phyloP scores from a whole-genome alignment of 1,140 invertebrate species.

The Phocides pigmalion region DNA sequence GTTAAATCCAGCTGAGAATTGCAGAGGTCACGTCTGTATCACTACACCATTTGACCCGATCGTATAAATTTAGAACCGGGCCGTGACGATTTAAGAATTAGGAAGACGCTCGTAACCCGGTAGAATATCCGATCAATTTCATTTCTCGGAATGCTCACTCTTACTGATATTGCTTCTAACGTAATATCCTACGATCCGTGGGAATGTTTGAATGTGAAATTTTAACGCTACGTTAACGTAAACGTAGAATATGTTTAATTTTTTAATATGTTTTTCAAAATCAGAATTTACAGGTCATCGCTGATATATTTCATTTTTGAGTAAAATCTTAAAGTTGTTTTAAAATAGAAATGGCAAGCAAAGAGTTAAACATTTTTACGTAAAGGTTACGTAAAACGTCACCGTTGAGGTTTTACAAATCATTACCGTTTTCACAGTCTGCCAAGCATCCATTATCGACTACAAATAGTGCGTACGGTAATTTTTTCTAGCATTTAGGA shows the following conservation, averaged over 20 bases:
- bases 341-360: too few relatives aligned
- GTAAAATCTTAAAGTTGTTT: too few relatives aligned
- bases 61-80: conserved; percentile 30
- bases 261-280: too few relatives aligned
- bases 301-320: too few relatives aligned
- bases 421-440: too few relatives aligned
- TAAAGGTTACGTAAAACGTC: too few relatives aligned
- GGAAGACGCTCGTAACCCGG: conserved; percentile 24
- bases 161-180: conserved; percentile 15
- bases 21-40: conserved; percentile 4
- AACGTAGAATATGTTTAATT: background rate
- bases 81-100: conserved; percentile 26
- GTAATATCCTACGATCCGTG: conserved; percentile 7
- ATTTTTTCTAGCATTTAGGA: too few relatives aligned
- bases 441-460: too few relatives aligned
- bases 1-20: background rate
- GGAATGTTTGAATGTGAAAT: conserved; percentile 1
- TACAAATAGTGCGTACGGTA: too few relatives aligned
- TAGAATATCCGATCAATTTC: conserved; percentile 28
- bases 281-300: too few relatives aligned
- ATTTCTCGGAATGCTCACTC: conserved; percentile 21
- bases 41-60: conserved; percentile 14
- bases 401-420: too few relatives aligned
- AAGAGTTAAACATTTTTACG: too few relatives aligned
- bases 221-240: background rate